Conservation (phyloP, 2,888 invertebrate species). For the Cordilura impudica region DNA sequence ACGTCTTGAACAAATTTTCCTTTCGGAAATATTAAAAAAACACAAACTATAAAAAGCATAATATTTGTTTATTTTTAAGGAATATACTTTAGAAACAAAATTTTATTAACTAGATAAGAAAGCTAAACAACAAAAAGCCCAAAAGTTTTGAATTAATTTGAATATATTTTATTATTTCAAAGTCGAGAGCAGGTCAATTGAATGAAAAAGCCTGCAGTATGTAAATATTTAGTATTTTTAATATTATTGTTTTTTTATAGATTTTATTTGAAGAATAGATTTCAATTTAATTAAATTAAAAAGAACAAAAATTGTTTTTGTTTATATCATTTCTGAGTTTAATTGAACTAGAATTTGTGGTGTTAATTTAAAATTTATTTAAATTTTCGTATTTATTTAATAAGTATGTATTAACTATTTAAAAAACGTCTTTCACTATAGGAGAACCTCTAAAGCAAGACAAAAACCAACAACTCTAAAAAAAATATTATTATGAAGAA, state of each 20-base stretch:
- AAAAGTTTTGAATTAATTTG: background rate
- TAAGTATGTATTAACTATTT: conserved; percentile 3
- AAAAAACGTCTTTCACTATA: conserved; percentile 21
- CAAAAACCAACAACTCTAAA: conserved; percentile 5
- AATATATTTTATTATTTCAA: background rate
- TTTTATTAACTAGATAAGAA: background rate
- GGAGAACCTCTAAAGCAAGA: conserved; percentile 14
- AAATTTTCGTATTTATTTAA: conserved; percentile 18
- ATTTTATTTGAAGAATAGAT: too few relatives aligned
- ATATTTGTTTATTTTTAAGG: conserved; percentile 14
- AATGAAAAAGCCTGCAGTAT: background rate
- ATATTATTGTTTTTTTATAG: background rate
- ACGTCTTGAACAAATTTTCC: conserved; percentile 10
- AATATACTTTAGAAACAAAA: background rate
- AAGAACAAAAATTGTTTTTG: background rate
- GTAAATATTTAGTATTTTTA: conserved; percentile 40
- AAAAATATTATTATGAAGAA: background rate
- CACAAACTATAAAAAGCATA: background rate
- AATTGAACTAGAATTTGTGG: background rate
- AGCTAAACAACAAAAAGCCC: background rate
- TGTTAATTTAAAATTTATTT: background rate
- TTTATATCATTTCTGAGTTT: background rate
- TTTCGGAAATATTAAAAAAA: background rate
- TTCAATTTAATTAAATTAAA: too few relatives aligned
- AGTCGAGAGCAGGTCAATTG: background rate